These are phyloP conservation scores for Aphyosemion australe DNA, from an alignment of 2,113 vertebrate species.

Conservation along the genomic window DNA sequence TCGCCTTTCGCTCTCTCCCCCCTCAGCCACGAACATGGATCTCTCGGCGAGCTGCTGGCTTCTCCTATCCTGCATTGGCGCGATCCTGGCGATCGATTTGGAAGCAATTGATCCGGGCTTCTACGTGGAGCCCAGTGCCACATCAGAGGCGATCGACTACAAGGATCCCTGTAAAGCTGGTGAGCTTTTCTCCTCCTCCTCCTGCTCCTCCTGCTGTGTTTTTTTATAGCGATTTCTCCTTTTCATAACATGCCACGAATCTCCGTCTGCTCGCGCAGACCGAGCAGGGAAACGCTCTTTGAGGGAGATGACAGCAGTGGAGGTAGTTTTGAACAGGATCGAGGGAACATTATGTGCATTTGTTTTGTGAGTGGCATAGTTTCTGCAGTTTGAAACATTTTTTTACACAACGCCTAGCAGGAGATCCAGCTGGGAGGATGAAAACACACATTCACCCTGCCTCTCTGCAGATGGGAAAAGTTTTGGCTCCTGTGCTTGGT, in stretches of 20 bases:
- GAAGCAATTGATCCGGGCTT: constrained; percentile 75
- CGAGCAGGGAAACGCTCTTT: constrained; percentile 21
- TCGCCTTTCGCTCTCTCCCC: constrained; percentile 70
- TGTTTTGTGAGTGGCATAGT: constrained; percentile 56
- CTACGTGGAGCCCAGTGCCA: constrained; percentile 74
- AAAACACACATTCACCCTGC: constrained; percentile 1
- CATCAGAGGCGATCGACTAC: constrained; percentile 79
- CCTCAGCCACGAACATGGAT: constrained; percentile 76
- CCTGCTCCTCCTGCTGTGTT: too few relatives aligned
- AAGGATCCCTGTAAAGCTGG: constrained; percentile 84
- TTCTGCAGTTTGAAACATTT: constrained; percentile 57
- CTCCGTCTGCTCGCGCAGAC: constrained; percentile 34
- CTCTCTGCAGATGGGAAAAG: constrained; percentile 47
- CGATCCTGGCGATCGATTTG: constrained; percentile 74
- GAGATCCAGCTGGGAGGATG: constrained; percentile 4
- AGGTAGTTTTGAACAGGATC: constrained; percentile 58
- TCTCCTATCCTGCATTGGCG: constrained; percentile 70
- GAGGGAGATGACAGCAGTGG: constrained; percentile 69
- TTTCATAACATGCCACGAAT: constrained; percentile 69
- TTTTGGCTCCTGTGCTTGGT: constrained; percentile 39
- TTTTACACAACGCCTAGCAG: too few relatives aligned
- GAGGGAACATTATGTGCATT: constrained; percentile 53
- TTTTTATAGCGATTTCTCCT: constrained; percentile 41
- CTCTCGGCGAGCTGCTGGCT: constrained; percentile 75
- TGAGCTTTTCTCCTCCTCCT: constrained; percentile 43